Percentiles rank a stretch among this genome's conserved stretches.
Evolutionary conservation across 1,140 invertebrate species (phyloP).

Genomic region (Lineus longissimus): DNA sequence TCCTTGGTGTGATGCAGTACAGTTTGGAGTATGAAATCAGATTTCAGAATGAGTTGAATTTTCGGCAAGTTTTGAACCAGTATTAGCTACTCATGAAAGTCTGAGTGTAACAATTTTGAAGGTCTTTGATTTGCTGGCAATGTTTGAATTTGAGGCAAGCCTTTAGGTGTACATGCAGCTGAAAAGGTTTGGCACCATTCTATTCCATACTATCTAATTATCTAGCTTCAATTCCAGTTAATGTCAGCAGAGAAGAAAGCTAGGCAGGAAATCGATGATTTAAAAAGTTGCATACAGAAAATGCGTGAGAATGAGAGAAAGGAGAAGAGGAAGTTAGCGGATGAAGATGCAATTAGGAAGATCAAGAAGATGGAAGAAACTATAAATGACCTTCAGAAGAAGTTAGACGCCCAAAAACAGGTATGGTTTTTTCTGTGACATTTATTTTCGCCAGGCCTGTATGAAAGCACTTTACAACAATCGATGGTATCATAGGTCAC

Average conservation of each 20-base stretch:
- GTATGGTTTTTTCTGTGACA: constrained; percentile 44
- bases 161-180: too few species aligned
- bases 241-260: constrained; percentile 93
- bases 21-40: too few species aligned
- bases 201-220: too few species aligned
- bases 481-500: too few species aligned
- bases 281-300: constrained; percentile 60
- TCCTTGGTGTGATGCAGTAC: too few species aligned
- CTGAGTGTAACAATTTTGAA: too few species aligned
- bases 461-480: not conserved
- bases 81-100: too few species aligned
- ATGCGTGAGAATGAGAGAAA: constrained; percentile 81
- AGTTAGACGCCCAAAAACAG: constrained; percentile 70
- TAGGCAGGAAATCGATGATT: constrained; percentile 77
- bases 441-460: not conserved
- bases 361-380: constrained; percentile 93
- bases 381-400: constrained; percentile 58
- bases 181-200: too few species aligned
- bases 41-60: too few species aligned
- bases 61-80: too few species aligned
- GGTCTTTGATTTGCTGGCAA: too few species aligned
- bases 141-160: too few species aligned
- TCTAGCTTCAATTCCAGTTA: constrained; percentile 51
- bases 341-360: constrained; percentile 90
- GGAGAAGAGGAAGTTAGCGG: constrained; percentile 85